Conservation (phyloP, 2,113 vertebrate species). For the Brachirus orientalis region DNA sequence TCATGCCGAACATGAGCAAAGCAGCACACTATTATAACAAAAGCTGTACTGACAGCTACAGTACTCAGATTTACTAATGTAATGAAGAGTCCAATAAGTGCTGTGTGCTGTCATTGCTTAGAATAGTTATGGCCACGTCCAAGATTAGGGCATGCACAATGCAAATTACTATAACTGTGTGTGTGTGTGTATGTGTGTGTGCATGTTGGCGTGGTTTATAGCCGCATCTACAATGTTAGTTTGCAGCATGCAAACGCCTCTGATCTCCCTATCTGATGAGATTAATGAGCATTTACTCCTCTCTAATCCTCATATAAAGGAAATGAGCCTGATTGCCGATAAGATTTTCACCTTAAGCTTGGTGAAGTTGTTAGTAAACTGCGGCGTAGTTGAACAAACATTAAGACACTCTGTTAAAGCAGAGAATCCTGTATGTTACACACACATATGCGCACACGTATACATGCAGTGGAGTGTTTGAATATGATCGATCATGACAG, state of each 20-base stretch:
- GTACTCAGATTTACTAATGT: too few species aligned
- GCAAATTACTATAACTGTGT: constrained; percentile 46
- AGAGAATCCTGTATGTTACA: background rate
- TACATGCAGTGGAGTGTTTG: constrained; percentile 1
- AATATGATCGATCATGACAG: constrained; percentile 44
- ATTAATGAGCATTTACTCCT: constrained; percentile 70
- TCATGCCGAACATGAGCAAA: too few species aligned
- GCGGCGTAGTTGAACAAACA: background rate
- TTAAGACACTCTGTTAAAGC: background rate
- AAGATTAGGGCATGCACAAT: constrained; percentile 54
- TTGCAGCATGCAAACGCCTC: constrained; percentile 30
- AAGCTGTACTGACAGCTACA: constrained; percentile 23
- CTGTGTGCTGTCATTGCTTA: constrained; percentile 38
- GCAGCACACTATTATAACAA: too few species aligned
- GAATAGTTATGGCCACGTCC: constrained; percentile 55
- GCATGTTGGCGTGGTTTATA: background rate
- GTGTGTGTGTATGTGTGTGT: background rate
- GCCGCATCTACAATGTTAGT: constrained; percentile 19
- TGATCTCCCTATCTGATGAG: constrained; percentile 57
- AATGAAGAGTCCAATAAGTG: constrained; percentile 39
- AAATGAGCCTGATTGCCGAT: constrained; percentile 59
- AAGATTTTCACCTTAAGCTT: constrained; percentile 52
- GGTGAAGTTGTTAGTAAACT: constrained; percentile 30
- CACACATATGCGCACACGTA: background rate
- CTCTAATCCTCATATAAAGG: constrained; percentile 56